Conservation (phyloP, 2,797 vertebrate genomes). For the Sebastes aleutianus region DNA sequence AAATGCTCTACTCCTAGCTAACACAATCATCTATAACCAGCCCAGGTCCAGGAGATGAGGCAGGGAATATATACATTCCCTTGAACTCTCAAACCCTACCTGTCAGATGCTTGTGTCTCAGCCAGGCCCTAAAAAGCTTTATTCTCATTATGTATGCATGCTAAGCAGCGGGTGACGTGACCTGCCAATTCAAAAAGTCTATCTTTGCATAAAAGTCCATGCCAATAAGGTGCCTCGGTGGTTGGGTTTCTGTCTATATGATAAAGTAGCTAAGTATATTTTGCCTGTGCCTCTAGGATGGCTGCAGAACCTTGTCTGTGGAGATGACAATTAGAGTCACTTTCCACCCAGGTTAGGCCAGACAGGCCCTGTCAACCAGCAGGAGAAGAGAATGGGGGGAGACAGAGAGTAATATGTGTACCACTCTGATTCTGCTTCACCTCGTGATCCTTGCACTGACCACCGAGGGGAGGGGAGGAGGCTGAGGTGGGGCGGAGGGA, state of each 20-base stretch:
- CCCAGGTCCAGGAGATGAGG: constrained; percentile 67
- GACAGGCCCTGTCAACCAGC: constrained; percentile 83
- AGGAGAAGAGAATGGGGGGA: constrained; percentile 75
- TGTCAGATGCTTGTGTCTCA: constrained; percentile 81
- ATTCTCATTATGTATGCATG: constrained; percentile 79
- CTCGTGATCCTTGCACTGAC: constrained; percentile 81
- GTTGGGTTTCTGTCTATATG: constrained; percentile 81
- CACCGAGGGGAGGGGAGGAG: constrained; percentile 64
- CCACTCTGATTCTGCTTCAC: constrained; percentile 79
- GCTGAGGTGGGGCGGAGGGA: constrained; percentile 25
- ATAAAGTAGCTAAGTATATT: constrained; percentile 87
- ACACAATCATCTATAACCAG: constrained; percentile 72
- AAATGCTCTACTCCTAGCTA: constrained; percentile 69
- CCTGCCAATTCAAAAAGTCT: constrained; percentile 85
- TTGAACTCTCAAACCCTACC: constrained; percentile 76
- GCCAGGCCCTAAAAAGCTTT: constrained; percentile 76
- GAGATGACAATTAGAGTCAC: constrained; percentile 90
- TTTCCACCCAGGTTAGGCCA: constrained; percentile 85
- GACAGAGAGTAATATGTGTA: constrained; percentile 86
- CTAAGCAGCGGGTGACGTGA: constrained; percentile 80
- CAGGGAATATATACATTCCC: constrained; percentile 72
- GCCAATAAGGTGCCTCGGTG: constrained; percentile 76
- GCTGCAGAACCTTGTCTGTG: constrained; percentile 85
- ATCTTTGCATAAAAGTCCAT: constrained; percentile 84
- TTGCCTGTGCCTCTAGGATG: constrained; percentile 78